Evolutionary conservation across 23 tunicate genomes (phyloP).

Genomic region (Trididemnum clinides): DNA sequence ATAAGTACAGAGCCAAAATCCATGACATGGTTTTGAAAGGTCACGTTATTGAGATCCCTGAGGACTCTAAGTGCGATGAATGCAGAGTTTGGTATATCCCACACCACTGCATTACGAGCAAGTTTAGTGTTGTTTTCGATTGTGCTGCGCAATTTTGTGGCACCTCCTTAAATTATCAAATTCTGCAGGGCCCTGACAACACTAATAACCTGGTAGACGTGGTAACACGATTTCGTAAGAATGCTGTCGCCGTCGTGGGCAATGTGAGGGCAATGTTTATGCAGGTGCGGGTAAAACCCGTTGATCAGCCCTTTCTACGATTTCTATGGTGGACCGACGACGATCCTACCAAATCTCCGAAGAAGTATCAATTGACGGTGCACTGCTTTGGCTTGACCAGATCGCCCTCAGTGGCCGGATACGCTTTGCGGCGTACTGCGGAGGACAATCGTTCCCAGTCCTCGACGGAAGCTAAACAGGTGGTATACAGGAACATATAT

Average conservation of each 20-base stretch:
- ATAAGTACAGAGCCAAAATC: slow-evolving; percentile 7
- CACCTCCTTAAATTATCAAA: not conserved
- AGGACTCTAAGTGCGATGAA: not conserved
- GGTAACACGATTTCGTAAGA: not conserved
- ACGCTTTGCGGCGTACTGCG: slow-evolving; percentile 3
- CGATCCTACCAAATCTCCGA: not conserved
- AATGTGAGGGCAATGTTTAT: slow-evolving; percentile 6
- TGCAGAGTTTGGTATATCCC: slow-evolving; percentile 1
- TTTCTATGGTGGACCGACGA: slow-evolving; percentile 31
- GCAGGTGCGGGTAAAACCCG: not conserved
- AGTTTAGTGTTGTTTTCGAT: slow-evolving; percentile 12
- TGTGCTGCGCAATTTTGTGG: slow-evolving; percentile 3
- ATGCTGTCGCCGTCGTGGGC: not conserved
- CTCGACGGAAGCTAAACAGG: not conserved
- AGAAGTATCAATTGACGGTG: slow-evolving; percentile 9
- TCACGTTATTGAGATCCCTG: not conserved
- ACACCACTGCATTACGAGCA: not conserved
- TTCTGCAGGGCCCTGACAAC: slow-evolving; percentile 20
- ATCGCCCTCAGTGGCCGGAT: not conserved
- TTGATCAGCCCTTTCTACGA: not conserved
- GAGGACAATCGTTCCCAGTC: not conserved
- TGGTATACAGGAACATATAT: not conserved
- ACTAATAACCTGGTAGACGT: not conserved
- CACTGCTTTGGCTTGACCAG: slow-evolving; percentile 7
- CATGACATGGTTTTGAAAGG: not conserved